Base-by-base conservation (phyloP, 1,140 invertebrate genomes). In the Anoplophora glabripennis region DNA sequence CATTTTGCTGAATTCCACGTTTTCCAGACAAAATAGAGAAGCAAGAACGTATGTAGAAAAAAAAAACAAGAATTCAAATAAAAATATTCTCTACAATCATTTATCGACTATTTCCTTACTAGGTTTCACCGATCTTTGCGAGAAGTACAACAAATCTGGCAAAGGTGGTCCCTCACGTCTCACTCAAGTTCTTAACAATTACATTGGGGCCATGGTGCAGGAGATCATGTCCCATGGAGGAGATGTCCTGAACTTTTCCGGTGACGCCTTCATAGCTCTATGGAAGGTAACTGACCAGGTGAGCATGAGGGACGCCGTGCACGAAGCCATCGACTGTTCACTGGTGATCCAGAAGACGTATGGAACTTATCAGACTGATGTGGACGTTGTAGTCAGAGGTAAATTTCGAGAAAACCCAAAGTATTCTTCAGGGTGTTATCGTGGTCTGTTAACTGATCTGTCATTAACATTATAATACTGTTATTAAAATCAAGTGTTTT, bases 201-300 rank as follows among this genome's bases (percentile, higher is more conserved):
- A 86, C 59, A 84, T 86, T 55, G 84, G 84, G 0, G 77, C 81
- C 0, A 86, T 87, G 81, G 81, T 86, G 0, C 83, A 67, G 84
- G 85, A 63, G 67, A 86, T 36, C 11, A 53, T 71, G 38, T 80
- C 78, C 0, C 81, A 83, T 49, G 77, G 81, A 15, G 85, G 85
- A 0, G 85, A 87, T 62, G 77, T 87, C n/a, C 66, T 86, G 0
- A 86, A 86, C 71, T 86, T 85, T 69, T 84, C 84, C 3, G 84
- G 84, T 0, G 84, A 87, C 66, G 85, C 85, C 14, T 86, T 88
- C 66, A 53, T 72, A 2, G 65, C 69, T 1, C 38, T 72, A 21
- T 72, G 68, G 67, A 72, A 71, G 56, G 59, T 64, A 46, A 58
- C 61, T 37, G 18, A 80, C 76, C 76, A 73, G 18, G 71, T 79